A percentile compares a stretch with the other conserved stretches of the same genome.
Evolutionary conservation across 2,113 vertebrate species (phyloP).

Genomic region (Synchiropus splendidus): DNA sequence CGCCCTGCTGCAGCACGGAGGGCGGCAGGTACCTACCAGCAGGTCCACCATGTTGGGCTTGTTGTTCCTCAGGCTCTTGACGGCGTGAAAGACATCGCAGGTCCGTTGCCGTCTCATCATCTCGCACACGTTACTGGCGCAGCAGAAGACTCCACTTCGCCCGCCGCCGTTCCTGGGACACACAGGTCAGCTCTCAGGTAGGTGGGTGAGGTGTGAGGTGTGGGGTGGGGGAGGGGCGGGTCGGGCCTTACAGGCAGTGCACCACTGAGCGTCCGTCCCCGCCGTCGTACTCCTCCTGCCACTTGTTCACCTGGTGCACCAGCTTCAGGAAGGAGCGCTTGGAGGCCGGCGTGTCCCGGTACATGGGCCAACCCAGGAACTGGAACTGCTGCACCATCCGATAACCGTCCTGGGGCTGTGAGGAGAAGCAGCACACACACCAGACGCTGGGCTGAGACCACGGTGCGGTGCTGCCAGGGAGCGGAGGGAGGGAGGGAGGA

Average conservation of each 20-base stretch:
- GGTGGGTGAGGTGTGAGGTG: background rate
- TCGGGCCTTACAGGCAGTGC: slow-evolving; percentile 84
- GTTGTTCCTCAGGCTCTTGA: slow-evolving; percentile 96
- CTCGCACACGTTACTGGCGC: slow-evolving; percentile 95
- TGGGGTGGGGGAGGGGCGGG: background rate
- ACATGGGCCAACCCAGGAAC: slow-evolving; percentile 96
- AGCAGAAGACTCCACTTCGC: slow-evolving; percentile 90
- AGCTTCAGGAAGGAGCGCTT: slow-evolving; percentile 95
- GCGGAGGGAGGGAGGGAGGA: background rate
- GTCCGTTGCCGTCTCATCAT: slow-evolving; percentile 91
- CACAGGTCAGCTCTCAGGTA: too few relatives aligned
- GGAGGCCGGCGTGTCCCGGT: slow-evolving; percentile 85
- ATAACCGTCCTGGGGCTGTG: slow-evolving; percentile 87
- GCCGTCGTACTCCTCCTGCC: slow-evolving; percentile 92
- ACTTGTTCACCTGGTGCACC: slow-evolving; percentile 91
- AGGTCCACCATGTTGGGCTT: slow-evolving; percentile 99
- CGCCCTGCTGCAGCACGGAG: too few relatives aligned
- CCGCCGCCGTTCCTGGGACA: slow-evolving; percentile 83
- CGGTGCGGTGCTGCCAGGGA: background rate
- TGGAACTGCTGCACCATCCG: slow-evolving; percentile 98
- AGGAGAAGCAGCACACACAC: background rate
- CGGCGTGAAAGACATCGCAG: slow-evolving; percentile 90
- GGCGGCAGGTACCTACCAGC: slow-evolving; percentile 86
- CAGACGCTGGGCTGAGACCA: too few relatives aligned
- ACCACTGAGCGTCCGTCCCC: slow-evolving; percentile 92